phyloP scores from a whole-genome alignment of 92 coral and sea anemone genomes.

The Heteractis magnifica region DNA sequence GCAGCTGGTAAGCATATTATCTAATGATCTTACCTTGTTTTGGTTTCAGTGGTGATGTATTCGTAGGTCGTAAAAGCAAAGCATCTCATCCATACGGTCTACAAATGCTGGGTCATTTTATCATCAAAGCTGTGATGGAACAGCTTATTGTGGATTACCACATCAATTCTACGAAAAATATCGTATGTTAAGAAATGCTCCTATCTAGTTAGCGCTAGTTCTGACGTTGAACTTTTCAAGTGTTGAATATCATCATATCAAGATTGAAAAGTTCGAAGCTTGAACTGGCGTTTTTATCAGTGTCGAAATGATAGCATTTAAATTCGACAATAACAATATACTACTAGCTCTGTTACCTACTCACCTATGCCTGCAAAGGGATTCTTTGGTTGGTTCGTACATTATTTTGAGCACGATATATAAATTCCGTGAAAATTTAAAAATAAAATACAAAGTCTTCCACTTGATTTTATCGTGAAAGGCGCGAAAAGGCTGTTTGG shows the following conservation, averaged over 20 bases:
- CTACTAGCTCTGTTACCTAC: too few relatives aligned
- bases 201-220: neutral
- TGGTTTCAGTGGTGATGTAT: slow-evolving; percentile 85
- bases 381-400: too few relatives aligned
- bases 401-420: too few relatives aligned
- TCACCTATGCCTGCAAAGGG: too few relatives aligned
- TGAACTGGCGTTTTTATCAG: neutral
- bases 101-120: slow-evolving; percentile 94
- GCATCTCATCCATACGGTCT: slow-evolving; percentile 61
- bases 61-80: slow-evolving; percentile 85
- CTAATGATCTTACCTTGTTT: neutral
- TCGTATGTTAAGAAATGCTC: slow-evolving; percentile 33
- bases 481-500: neutral
- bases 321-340: too few relatives aligned
- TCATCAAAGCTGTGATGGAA: slow-evolving; percentile 69
- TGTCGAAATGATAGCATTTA: too few relatives aligned
- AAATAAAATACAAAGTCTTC: too few relatives aligned
- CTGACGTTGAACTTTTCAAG: neutral
- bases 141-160: slow-evolving; percentile 80
- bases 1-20: neutral
- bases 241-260: neutral
- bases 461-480: neutral
- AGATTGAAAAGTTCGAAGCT: too few relatives aligned
- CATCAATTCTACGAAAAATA: slow-evolving; percentile 64
- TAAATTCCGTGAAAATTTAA: too few relatives aligned